Conservation (phyloP, 2,113 vertebrate genomes). For the Cettia cetti region DNA sequence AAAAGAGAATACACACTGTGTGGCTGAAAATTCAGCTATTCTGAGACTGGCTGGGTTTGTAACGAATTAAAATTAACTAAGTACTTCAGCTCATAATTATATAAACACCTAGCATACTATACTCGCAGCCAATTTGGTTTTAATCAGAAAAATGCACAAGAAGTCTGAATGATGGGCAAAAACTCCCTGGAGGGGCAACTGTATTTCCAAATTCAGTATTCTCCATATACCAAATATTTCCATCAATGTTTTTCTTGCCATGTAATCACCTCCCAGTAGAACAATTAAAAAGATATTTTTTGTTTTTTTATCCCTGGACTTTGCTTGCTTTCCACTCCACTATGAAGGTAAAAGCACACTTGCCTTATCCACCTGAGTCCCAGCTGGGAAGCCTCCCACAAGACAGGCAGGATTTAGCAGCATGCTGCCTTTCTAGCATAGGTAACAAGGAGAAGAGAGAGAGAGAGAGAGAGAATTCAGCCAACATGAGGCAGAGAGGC, state of each 20-base stretch:
- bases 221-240: slow-evolving; percentile 46
- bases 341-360: background rate
- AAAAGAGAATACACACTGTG: background rate
- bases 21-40: slow-evolving; percentile 19
- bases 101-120: slow-evolving; percentile 42
- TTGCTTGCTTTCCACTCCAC: slow-evolving; percentile 4
- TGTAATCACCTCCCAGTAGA: slow-evolving; percentile 71
- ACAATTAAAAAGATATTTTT: slow-evolving; percentile 66
- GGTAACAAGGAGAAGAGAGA: background rate
- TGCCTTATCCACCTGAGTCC: background rate
- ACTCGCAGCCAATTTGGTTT: slow-evolving; percentile 57
- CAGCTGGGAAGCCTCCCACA: background rate
- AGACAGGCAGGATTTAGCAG: background rate
- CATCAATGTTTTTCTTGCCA: slow-evolving; percentile 59
- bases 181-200: slow-evolving; percentile 26
- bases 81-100: slow-evolving; percentile 57
- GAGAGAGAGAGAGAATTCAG: background rate
- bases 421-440: background rate
- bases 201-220: slow-evolving; percentile 55
- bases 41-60: slow-evolving; percentile 44
- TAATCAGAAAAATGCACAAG: slow-evolving; percentile 50
- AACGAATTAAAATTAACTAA: slow-evolving; percentile 73
- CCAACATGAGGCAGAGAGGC: background rate
- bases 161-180: slow-evolving; percentile 56
- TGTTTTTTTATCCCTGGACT: background rate